These are phyloP conservation scores for Thryonomys swinderianus DNA, from an alignment of 2,113 vertebrate species.

Conservation along the genomic window DNA sequence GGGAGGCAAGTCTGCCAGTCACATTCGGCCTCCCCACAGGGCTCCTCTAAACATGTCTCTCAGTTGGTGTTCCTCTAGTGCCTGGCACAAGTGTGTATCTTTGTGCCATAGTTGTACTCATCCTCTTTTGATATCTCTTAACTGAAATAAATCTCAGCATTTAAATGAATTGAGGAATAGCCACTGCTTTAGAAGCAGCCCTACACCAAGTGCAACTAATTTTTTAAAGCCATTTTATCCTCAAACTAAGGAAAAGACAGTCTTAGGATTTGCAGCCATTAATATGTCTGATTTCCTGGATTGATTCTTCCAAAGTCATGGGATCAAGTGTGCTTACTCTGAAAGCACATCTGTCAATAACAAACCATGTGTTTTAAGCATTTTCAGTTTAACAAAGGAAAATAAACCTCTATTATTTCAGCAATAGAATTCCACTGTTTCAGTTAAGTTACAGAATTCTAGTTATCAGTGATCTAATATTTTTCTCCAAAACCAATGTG, in stretches of 20 bases:
- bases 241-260: background rate
- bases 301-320: background rate
- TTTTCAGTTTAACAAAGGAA: background rate
- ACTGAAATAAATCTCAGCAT: background rate
- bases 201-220: background rate
- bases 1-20: background rate
- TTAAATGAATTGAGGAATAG: background rate
- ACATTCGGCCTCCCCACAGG: background rate
- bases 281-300: background rate
- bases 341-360: background rate
- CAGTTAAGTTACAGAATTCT: background rate
- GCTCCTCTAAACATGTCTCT: background rate
- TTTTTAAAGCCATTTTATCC: background rate
- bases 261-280: background rate
- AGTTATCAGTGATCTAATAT: background rate
- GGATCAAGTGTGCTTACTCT: background rate
- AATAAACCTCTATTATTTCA: background rate
- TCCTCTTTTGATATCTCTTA: rapidly evolving
- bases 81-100: background rate
- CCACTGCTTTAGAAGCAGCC: background rate
- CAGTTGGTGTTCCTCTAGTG: background rate
- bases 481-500: background rate
- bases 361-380: background rate
- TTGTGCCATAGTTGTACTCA: background rate
- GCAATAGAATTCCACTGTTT: background rate